Evolutionary conservation across 2,888 invertebrate genomes (phyloP).

Genomic region (Lasius platythorax): DNA sequence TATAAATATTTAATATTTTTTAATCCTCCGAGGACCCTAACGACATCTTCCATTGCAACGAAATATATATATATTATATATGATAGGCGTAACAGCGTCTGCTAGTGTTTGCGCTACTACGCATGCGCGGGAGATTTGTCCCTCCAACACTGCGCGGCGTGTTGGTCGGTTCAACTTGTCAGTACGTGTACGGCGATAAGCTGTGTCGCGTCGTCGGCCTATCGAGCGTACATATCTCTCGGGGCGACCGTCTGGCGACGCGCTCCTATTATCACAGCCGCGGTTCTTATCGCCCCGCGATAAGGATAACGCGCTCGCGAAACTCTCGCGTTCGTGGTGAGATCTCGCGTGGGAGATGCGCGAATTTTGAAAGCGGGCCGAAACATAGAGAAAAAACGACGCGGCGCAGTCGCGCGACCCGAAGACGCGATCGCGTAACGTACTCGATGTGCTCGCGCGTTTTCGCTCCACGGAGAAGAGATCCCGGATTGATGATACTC

Average conservation of each 20-base stretch:
- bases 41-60: not conserved
- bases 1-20: not conserved
- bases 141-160: constrained; percentile 5
- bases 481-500: not conserved
- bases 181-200: constrained; percentile 69
- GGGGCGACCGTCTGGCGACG: constrained; percentile 22
- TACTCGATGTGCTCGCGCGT: constrained; percentile 10
- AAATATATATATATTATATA: not conserved
- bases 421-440: not conserved
- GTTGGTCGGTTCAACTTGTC: constrained; percentile 54
- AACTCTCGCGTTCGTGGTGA: not conserved
- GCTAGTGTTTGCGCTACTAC: not conserved
- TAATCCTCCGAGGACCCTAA: not conserved
- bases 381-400: not conserved
- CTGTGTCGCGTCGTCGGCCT: constrained; percentile 14
- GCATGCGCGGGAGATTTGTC: not conserved
- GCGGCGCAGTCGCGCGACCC: not conserved
- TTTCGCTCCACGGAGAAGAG: constrained; percentile 1
- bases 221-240: not conserved
- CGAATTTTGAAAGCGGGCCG: constrained; percentile 6
- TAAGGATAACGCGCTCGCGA: constrained; percentile 32
- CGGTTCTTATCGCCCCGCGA: constrained; percentile 6
- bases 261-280: constrained; percentile 29
- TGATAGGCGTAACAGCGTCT: not conserved
- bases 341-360: not conserved